These are phyloP conservation scores for Drosophila grimshawi DNA, from an alignment of 1,140 invertebrate species.

Conservation along the genomic window DNA sequence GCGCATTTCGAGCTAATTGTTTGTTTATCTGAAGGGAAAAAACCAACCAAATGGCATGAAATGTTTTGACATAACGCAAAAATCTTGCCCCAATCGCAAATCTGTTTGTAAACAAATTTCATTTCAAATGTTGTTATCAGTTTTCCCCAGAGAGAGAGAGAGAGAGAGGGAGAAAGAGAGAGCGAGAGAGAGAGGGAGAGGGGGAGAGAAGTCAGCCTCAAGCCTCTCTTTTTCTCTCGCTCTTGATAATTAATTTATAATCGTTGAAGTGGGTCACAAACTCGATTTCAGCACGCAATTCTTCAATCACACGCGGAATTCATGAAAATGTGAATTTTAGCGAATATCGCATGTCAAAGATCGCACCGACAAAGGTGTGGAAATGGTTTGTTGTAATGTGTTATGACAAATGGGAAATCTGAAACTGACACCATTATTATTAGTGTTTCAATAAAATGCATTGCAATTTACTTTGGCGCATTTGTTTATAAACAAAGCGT, in stretches of 20 bases:
- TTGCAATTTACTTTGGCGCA: conserved; percentile 18
- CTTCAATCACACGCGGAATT: conserved; percentile 15
- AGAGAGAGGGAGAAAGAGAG: not conserved
- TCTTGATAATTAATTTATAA: conserved; percentile 23
- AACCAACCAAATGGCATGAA: conserved; percentile 49
- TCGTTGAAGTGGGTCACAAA: conserved; percentile 27
- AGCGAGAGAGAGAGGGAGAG: not conserved
- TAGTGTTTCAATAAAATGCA: conserved; percentile 1
- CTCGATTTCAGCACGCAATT: conserved; percentile 21
- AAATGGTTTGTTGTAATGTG: not conserved
- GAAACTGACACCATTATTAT: conserved; percentile 41
- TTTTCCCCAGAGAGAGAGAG: not conserved
- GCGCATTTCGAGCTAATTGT: conserved; percentile 46
- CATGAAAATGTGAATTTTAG: conserved; percentile 8
- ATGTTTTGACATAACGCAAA: conserved; percentile 47
- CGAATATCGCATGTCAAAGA: conserved; percentile 10
- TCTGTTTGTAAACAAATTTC: conserved; percentile 7
- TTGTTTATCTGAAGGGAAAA: conserved; percentile 44
- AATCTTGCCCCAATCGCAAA: conserved; percentile 35
- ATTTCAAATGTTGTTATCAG: conserved; percentile 16
- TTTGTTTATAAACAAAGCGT: conserved; percentile 49
- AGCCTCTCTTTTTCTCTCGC: not conserved
- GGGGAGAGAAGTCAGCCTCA: not conserved
- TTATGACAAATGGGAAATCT: conserved; percentile 17
- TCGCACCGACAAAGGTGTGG: not conserved